These are phyloP conservation scores for Cherax quadricarinatus DNA, from an alignment of 1,140 invertebrate genomes.

Conservation along the genomic window DNA sequence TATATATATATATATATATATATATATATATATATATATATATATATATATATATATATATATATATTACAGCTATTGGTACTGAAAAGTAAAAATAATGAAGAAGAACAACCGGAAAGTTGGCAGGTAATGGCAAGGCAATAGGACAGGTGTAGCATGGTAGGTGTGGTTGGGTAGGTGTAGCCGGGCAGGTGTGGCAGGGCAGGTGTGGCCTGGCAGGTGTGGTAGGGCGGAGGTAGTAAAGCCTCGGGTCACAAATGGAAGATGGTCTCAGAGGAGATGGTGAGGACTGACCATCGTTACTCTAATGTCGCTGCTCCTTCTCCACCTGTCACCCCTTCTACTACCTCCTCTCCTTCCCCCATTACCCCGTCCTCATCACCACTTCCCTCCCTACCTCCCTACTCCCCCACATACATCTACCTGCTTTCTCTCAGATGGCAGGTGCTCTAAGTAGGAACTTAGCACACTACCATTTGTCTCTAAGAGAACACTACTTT, in stretches of 20 bases:
- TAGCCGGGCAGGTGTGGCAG: neutral
- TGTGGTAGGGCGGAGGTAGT: neutral
- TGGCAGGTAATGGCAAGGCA: no score
- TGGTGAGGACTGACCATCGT: neutral
- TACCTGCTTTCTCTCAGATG: neutral
- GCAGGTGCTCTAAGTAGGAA: neutral
- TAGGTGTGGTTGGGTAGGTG: neutral
- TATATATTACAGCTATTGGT: no score
- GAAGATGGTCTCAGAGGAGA: neutral
- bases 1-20: no score
- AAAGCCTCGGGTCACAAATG: neutral
- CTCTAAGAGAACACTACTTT: no score
- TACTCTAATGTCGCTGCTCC: neutral
- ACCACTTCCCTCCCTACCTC: no score
- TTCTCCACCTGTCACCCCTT: neutral
- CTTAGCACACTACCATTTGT: neutral
- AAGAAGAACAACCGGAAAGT: no score
- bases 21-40: no score
- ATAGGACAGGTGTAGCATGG: no score
- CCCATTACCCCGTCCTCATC: neutral
- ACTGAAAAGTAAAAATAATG: no score
- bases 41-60: no score
- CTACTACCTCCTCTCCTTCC: neutral
- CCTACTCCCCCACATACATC: neutral
- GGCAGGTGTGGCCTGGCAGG: neutral